Conservation (phyloP, 1,140 invertebrate genomes). For the Drosophila parabipectinata region DNA sequence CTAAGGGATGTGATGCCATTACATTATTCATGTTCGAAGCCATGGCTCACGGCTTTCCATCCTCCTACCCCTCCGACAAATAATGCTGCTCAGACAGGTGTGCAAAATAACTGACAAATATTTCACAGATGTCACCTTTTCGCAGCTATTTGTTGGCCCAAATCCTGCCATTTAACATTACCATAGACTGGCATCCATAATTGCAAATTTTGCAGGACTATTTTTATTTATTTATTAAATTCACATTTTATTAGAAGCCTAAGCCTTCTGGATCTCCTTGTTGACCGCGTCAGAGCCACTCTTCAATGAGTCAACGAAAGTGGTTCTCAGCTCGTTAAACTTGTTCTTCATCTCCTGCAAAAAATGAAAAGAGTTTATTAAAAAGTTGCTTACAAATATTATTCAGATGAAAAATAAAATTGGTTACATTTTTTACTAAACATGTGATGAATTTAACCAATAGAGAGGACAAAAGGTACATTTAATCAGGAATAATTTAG, state of each 20-base stretch:
- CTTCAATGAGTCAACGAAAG: neutral
- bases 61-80: neutral
- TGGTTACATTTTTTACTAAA: too few relatives aligned
- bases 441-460: too few relatives aligned
- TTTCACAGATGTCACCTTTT: conserved; percentile 63
- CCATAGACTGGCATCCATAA: conserved; percentile 4
- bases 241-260: neutral
- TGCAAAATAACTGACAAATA: conserved; percentile 76
- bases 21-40: conserved; percentile 63
- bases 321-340: neutral
- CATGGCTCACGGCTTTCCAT: conserved; percentile 25
- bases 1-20: conserved; percentile 24
- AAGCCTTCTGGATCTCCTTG: neutral
- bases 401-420: too few relatives aligned
- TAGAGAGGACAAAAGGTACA: too few relatives aligned
- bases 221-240: neutral
- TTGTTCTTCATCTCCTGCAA: neutral
- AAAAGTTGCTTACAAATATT: neutral
- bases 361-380: neutral
- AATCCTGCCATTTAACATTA: neutral
- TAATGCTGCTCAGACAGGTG: conserved; percentile 64
- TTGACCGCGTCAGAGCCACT: neutral
- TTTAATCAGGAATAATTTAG: too few relatives aligned
- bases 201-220: neutral
- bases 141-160: conserved; percentile 33